Evolutionary conservation across 2,888 invertebrate species (phyloP), one percentile per base, ranked within the genome.

Genomic region (Bembecia ichneumoniformis): DNA sequence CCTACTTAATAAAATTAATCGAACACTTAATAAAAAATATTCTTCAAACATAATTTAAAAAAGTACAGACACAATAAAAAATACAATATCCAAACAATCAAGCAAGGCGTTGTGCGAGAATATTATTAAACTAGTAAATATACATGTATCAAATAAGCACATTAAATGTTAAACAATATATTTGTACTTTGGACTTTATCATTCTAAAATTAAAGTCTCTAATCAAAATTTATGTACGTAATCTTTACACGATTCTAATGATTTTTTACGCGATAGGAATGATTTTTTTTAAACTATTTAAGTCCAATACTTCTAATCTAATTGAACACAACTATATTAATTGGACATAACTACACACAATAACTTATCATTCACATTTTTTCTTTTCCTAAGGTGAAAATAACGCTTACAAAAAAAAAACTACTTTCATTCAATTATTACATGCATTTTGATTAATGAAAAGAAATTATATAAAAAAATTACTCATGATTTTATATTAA

Each of bases 101-200:
- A 79, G 77, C 79, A 74, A 77, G 58, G 57, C 54, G 64, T 81
- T 82, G 82, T 82, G 83, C 82, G 72, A 46, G 43, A 54, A 44
- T 48, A 40, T 36, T 36, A 14, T 34, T 40, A 40, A 40, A 48
- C 40, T 16, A 40, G 15, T 40, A 48, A 40, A 20, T 3, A 16
- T 48, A 48, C 16, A 17, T 36, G 28, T 35, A 49, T 16, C 45
- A n/a, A 40, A 14, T 44, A 56, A 60, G 54, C 57, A 63, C 57
- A 62, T 59, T 54, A 54, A 28, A 28, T 28, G 28, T 28, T 57
- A 54, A 67, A 62, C 47, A 50, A 58, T 62, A 50, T 54, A 58
- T 79, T 82, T 82, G 82, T 82, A 82, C 81, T 80, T 71, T 66
- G 57, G 64, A 69, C 68, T 64, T 62, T 60, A 60, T 45, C 28